Conservation (phyloP, 2,888 invertebrate genomes). For the Andrena haemorrhoa region DNA sequence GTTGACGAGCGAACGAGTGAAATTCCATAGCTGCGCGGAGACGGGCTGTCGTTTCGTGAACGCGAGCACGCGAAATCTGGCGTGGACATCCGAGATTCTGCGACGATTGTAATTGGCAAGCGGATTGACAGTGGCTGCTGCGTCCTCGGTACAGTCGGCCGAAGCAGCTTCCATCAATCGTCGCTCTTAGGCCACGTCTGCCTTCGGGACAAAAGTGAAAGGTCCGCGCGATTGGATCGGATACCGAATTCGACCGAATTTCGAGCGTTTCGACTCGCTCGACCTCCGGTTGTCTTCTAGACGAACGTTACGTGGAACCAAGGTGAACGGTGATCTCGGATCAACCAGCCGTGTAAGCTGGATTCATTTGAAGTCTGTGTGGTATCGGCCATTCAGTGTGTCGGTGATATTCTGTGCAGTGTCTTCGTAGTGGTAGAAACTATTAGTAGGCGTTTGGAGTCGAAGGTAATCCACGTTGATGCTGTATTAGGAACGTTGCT, state of each 20-base stretch:
- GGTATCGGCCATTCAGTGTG: no score
- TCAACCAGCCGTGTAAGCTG: no score
- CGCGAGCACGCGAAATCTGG: background rate
- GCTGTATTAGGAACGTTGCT: no score
- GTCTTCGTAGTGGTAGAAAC: no score
- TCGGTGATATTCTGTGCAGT: no score
- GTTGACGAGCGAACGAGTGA: conserved; percentile 34
- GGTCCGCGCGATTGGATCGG: conserved; percentile 31
- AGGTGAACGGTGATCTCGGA: background rate
- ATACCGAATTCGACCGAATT: conserved; percentile 7
- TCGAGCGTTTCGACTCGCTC: background rate
- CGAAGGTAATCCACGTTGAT: no score
- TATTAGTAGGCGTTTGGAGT: no score
- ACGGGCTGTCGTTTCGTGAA: conserved; percentile 2
- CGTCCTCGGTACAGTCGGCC: conserved; percentile 10
- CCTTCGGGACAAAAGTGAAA: conserved; percentile 42
- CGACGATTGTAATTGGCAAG: conserved; percentile 54
- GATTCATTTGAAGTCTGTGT: no score
- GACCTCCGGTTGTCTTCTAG: background rate
- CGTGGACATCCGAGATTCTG: conserved; percentile 10
- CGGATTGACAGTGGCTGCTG: conserved; percentile 40
- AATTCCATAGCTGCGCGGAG: conserved; percentile 16
- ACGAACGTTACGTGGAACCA: background rate
- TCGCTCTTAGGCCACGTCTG: conserved; percentile 23
- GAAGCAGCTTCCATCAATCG: conserved; percentile 27